These are phyloP conservation scores for Pentamera pediparva DNA, from an alignment of 53 echinoderm and acorn worm species.

Conservation along the genomic window DNA sequence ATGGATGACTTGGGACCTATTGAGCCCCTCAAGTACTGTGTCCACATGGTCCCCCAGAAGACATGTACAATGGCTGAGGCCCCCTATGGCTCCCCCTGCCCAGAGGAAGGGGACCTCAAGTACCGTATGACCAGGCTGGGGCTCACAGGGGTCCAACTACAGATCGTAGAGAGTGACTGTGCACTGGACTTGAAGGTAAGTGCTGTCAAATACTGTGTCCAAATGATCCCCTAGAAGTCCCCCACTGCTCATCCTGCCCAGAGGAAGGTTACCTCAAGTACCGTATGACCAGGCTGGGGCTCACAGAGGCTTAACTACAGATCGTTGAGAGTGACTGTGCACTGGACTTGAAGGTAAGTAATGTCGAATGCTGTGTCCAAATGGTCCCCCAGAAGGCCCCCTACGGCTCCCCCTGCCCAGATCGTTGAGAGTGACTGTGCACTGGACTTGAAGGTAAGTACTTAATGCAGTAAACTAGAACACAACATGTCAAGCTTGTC, in stretches of 20 bases:
- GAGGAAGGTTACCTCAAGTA: no score
- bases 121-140: slow-evolving; percentile 80
- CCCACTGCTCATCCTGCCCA: slow-evolving; percentile 52
- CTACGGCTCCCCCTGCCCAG: slow-evolving; percentile 62
- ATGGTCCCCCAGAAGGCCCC: slow-evolving; percentile 55
- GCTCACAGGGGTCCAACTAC: slow-evolving; percentile 62
- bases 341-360: background rate
- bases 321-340: background rate
- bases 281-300: background rate
- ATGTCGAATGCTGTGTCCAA: slow-evolving; percentile 67
- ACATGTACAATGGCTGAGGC: slow-evolving; percentile 63
- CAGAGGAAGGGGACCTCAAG: slow-evolving; percentile 78
- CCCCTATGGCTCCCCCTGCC: slow-evolving; percentile 63
- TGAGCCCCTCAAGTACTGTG: slow-evolving; percentile 55
- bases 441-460: slow-evolving; percentile 52
- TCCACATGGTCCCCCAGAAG: slow-evolving; percentile 74
- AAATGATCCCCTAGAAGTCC: slow-evolving; percentile 64
- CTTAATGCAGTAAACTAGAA: no score
- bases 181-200: slow-evolving; percentile 64
- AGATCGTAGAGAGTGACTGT: slow-evolving; percentile 75
- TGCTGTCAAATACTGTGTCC: slow-evolving; percentile 64
- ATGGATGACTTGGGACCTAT: slow-evolving; percentile 72
- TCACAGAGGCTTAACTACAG: background rate
- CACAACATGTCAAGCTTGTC: no score
- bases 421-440: slow-evolving; percentile 80